phyloP scores from a whole-genome alignment of 2,797 vertebrate species.

The Anguilla megastoma region DNA sequence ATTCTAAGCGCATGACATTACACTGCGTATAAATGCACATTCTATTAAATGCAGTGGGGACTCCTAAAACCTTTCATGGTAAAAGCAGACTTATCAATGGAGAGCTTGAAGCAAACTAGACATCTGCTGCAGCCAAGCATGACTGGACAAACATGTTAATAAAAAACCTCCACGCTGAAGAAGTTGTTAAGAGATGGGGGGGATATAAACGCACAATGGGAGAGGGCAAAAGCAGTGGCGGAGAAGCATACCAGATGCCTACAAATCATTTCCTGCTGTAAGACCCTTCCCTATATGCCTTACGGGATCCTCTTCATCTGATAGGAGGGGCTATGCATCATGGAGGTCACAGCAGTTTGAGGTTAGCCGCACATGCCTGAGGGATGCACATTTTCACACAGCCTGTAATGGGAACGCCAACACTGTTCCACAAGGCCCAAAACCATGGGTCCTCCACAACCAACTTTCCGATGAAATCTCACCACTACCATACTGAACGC shows the following conservation, averaged over 20 bases:
- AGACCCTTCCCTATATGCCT: background rate
- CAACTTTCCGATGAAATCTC: background rate
- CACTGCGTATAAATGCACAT: background rate
- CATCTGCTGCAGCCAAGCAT: background rate
- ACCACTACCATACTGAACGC: background rate
- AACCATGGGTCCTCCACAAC: background rate
- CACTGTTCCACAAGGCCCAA: background rate
- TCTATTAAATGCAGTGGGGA: background rate
- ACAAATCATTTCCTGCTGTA: conserved; percentile 13
- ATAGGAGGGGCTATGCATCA: background rate
- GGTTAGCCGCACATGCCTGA: background rate
- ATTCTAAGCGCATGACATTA: background rate
- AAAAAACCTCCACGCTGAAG: background rate
- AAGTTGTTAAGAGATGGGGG: background rate
- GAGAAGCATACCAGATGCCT: conserved; percentile 2
- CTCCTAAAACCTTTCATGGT: background rate
- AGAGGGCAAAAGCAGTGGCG: background rate
- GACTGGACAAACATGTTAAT: background rate
- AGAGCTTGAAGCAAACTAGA: background rate
- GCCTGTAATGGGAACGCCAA: background rate
- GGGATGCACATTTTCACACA: background rate
- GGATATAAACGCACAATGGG: background rate
- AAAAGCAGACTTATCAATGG: background rate
- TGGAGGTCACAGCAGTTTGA: conserved; percentile 3
- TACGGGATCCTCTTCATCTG: background rate